Base-by-base conservation (phyloP, 2,888 invertebrate genomes). In the Caradrina clavipalpis region DNA sequence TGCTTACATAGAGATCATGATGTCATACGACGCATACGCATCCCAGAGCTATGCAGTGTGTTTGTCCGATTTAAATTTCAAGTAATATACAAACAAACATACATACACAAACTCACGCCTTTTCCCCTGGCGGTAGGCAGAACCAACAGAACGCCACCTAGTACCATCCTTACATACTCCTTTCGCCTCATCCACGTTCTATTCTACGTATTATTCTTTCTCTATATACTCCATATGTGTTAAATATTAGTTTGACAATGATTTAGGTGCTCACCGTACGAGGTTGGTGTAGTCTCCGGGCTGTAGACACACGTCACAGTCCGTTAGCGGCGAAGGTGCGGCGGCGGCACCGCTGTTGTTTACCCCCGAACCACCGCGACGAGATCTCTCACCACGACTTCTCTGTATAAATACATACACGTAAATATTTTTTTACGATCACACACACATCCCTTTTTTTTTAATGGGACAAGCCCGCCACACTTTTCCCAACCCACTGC, bases 221-320 rank as follows among this genome's bases (percentile, higher is more conserved):
- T 45, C 1, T 10, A 45, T 13, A 11, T 35, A 35, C 26, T 26
- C 2, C 26, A n/a, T 4, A 26, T 19, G 2, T 5, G n/a, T 31
- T 11, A 45, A 21, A 42, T 26, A 17, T 19, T 10, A 21, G 2
- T 13, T n/a, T 15, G 4, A 26, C 17, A n/a, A 53, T 39, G 11
- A 42, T 21, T 62, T 11, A 0, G 17, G 15, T 7, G 42, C 77
- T 81, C 90, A 97, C 97, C 97, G 96, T 76, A 98, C 98, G 78
- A 97, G 96, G 92, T 97, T 97, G 82, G 96, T 92, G 84, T 90
- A 93, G 81, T 96, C 96, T 15, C 98, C 98, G 17, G 96, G 92
- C 76, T 95, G 94, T 56, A 93, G 87, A 89, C 98, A 98, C 59
- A 97, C 97, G 88, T 97, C 97, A 89, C 98, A 98, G 79, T 96